Conservation (phyloP, 1,140 invertebrate genomes). For the Zaprionus capensis region DNA sequence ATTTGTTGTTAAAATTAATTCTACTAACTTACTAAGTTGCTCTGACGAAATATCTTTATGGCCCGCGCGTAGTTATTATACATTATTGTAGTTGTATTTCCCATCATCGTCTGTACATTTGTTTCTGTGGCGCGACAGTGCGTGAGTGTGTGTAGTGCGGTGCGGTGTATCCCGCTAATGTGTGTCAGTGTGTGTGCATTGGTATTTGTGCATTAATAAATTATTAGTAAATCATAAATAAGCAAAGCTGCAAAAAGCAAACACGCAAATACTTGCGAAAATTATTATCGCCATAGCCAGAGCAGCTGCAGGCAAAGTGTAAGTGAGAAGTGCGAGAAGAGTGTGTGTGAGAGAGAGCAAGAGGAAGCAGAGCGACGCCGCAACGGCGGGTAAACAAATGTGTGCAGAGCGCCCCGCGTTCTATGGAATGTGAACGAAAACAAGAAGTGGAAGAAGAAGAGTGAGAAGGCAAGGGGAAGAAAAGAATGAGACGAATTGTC, state of each 20-base stretch:
- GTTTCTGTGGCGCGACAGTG: conserved; percentile 13
- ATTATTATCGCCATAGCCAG: conserved; percentile 31
- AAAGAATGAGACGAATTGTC: conserved; percentile 28
- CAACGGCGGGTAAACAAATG: conserved; percentile 52
- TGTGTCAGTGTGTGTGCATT: conserved; percentile 15
- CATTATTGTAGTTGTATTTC: conserved; percentile 19
- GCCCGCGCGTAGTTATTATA: conserved; percentile 25
- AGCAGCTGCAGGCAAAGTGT: conserved; percentile 62
- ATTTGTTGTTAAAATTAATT: conserved; percentile 46
- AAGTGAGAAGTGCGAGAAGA: conserved; percentile 35
- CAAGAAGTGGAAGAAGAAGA: conserved; percentile 24
- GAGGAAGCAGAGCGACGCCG: conserved; percentile 39
- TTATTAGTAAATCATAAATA: conserved; percentile 57
- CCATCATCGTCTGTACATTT: conserved; percentile 34
- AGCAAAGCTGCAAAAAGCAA: conserved; percentile 27
- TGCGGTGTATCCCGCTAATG: conserved; percentile 13
- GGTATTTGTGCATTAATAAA: conserved; percentile 63
- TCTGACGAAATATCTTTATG: conserved; percentile 30
- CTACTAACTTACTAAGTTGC: conserved; percentile 32
- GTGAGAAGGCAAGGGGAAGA: conserved; percentile 3
- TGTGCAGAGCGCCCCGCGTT: conserved; percentile 45
- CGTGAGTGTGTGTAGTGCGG: conserved; percentile 13
- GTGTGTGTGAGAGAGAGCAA: conserved; percentile 36
- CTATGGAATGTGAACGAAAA: conserved; percentile 44
- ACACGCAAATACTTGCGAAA: conserved; percentile 51